phyloP scores from a whole-genome alignment of 2,113 vertebrate species.

The Esox niger region DNA sequence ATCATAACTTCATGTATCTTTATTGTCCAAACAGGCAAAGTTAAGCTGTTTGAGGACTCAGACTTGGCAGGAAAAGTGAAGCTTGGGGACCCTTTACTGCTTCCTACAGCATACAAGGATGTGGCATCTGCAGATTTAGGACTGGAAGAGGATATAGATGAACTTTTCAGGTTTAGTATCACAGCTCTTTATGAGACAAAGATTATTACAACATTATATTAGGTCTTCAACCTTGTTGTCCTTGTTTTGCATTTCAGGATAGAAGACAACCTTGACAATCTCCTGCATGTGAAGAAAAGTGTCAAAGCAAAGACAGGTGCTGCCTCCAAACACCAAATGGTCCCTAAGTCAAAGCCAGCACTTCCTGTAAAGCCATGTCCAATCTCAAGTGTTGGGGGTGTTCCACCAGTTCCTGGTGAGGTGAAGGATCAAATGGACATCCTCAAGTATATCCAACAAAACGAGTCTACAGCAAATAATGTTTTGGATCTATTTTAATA shows the following conservation, averaged over 20 bases:
- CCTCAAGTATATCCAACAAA: slow-evolving; percentile 81
- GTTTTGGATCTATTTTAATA: slow-evolving; percentile 3
- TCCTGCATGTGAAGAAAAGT: slow-evolving; percentile 67
- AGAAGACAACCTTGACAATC: slow-evolving; percentile 80
- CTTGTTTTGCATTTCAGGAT: slow-evolving; percentile 60
- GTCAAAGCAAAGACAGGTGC: slow-evolving; percentile 32
- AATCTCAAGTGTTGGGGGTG: slow-evolving; percentile 13
- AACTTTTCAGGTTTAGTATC: slow-evolving; percentile 43
- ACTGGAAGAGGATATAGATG: slow-evolving; percentile 37
- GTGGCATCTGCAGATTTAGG: background rate
- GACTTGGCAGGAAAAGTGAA: slow-evolving; percentile 72
- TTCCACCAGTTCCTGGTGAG: slow-evolving; percentile 51
- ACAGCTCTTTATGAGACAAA: background rate
- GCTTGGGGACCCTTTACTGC: slow-evolving; percentile 73
- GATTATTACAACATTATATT: background rate
- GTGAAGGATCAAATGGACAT: slow-evolving; percentile 81
- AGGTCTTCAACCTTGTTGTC: background rate
- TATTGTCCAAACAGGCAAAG: slow-evolving; percentile 20
- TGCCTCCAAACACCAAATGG: slow-evolving; percentile 16
- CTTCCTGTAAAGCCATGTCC: slow-evolving; percentile 63
- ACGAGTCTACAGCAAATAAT: slow-evolving; percentile 48
- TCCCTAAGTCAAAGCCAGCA: slow-evolving; percentile 42
- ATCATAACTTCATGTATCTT: background rate
- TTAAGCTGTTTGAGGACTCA: slow-evolving; percentile 74
- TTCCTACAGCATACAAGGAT: slow-evolving; percentile 53